These are phyloP conservation scores for Colius striatus DNA, from an alignment of 2,113 vertebrate species.

Conservation along the genomic window DNA sequence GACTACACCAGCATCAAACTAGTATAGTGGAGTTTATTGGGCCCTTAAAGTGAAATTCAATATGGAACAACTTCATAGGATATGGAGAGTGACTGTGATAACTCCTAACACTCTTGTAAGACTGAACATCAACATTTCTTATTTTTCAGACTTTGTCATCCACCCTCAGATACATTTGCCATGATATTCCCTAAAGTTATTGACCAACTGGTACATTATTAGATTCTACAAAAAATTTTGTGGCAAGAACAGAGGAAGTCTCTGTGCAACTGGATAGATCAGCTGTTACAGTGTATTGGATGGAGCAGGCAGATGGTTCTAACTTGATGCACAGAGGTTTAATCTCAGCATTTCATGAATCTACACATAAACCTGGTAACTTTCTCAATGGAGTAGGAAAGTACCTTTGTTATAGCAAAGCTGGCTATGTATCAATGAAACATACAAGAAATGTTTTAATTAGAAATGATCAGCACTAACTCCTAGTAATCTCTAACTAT, in stretches of 20 bases:
- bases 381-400: constrained; percentile 19
- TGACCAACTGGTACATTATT: constrained; percentile 18
- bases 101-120: not conserved
- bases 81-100: not conserved
- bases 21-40: not conserved
- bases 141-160: not conserved
- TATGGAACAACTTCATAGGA: not conserved
- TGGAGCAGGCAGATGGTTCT: constrained; percentile 46
- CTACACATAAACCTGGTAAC: not conserved
- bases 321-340: not conserved
- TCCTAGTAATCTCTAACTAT: not conserved
- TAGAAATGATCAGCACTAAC: not conserved
- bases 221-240: not conserved
- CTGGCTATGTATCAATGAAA: not conserved
- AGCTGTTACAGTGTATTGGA: constrained; percentile 7
- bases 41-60: not conserved
- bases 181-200: constrained; percentile 19
- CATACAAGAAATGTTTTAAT: not conserved
- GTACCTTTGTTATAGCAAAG: not conserved
- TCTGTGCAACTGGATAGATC: not conserved
- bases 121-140: not conserved
- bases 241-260: constrained; percentile 1
- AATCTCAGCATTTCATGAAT: not conserved
- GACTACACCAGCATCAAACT: not conserved
- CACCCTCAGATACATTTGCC: not conserved